Evolutionary conservation across 1,140 invertebrate genomes (phyloP).

Genomic region (Chrysomallon squamiferum): DNA sequence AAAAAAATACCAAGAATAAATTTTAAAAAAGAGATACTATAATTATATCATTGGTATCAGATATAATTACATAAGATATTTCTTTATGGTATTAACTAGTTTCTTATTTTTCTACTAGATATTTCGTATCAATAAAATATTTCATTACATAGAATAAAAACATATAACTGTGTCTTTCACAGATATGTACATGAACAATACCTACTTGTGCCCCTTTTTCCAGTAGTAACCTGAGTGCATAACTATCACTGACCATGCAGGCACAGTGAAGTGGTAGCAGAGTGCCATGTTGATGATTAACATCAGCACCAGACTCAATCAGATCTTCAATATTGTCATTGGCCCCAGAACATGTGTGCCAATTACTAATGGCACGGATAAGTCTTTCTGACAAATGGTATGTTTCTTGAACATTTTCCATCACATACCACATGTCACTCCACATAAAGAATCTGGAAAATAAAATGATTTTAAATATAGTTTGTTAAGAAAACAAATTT

Average conservation of each 20-base stretch:
- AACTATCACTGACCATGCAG: slow-evolving; percentile 58
- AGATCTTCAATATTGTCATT: slow-evolving; percentile 55
- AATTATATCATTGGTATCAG: no score
- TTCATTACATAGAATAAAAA: no score
- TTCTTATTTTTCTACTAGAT: no score
- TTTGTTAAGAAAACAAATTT: no score
- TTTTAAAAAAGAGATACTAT: no score
- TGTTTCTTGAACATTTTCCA: slow-evolving; percentile 55
- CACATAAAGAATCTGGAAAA: no score
- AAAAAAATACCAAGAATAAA: no score
- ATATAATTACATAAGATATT: no score
- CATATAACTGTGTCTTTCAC: no score
- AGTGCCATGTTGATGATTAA: slow-evolving; percentile 59
- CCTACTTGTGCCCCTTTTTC: slow-evolving; percentile 56
- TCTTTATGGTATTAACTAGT: no score
- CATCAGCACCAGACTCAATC: slow-evolving; percentile 58
- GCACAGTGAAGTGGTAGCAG: slow-evolving; percentile 62
- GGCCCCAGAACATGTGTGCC: slow-evolving; percentile 31
- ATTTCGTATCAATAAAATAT: no score
- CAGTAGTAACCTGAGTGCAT: slow-evolving; percentile 44
- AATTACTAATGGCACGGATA: slow-evolving; percentile 57
- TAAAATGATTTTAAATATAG: no score
- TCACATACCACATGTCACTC: slow-evolving; percentile 60
- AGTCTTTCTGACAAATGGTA: slow-evolving; percentile 59
- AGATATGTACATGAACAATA: background rate